These are phyloP conservation scores for Anseranas semipalmata DNA, from an alignment of 2,113 vertebrate species.

Conservation along the genomic window DNA sequence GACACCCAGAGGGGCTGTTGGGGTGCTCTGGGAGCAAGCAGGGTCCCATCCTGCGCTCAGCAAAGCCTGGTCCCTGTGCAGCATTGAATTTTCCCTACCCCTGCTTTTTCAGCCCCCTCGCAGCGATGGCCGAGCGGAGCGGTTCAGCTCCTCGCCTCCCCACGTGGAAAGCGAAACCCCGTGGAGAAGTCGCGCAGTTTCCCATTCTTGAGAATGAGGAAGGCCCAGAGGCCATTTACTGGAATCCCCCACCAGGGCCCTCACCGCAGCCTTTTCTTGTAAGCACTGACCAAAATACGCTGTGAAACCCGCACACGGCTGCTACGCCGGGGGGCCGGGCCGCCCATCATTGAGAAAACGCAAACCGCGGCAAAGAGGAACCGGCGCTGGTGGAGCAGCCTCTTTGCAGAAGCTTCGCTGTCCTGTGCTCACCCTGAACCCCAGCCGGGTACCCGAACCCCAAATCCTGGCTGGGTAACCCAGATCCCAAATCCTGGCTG, in stretches of 20 bases:
- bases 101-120: accelerated
- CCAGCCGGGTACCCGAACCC: not conserved
- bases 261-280: slow-evolving; percentile 38
- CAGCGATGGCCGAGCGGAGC: not conserved
- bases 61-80: not conserved
- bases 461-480: not conserved
- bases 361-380: accelerated
- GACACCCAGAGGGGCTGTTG: too few relatives aligned
- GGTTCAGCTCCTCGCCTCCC: not conserved
- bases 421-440: accelerated
- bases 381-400: accelerated
- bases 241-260: slow-evolving; percentile 10
- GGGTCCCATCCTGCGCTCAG: not conserved
- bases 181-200: slow-evolving; percentile 41
- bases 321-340: not conserved
- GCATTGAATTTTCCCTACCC: not conserved
- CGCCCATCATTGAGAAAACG: not conserved
- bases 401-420: not conserved
- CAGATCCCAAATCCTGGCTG: not conserved
- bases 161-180: slow-evolving; percentile 39
- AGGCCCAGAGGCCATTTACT: slow-evolving; percentile 42
- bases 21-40: too few relatives aligned
- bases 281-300: slow-evolving; percentile 51
- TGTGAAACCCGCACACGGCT: not conserved
- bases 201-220: slow-evolving; percentile 69